phyloP scores from a whole-genome alignment of 2,888 invertebrate genomes.

The Conomelus anceps region DNA sequence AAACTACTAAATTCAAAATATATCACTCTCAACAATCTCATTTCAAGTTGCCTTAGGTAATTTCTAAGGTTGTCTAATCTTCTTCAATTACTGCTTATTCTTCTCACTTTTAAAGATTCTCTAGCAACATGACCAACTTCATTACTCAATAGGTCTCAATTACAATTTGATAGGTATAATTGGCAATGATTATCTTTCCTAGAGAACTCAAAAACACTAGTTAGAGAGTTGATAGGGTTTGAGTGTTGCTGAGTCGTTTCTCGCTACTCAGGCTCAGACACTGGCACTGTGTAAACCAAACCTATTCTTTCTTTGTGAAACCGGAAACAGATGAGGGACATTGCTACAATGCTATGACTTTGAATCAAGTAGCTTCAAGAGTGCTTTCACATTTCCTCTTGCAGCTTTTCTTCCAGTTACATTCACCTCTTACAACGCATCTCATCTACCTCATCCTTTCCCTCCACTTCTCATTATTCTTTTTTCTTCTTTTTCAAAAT shows the following conservation, averaged over 20 bases:
- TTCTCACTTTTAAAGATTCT: neutral
- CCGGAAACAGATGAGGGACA: neutral
- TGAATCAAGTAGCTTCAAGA: neutral
- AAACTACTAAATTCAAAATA: too few relatives aligned
- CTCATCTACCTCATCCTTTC: neutral
- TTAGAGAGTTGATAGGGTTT: neutral
- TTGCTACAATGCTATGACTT: neutral
- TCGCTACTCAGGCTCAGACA: neutral
- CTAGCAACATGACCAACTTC: neutral
- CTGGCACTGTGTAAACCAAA: neutral
- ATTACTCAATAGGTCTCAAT: neutral
- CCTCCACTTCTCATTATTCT: neutral
- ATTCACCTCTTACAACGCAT: neutral
- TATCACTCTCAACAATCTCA: too few relatives aligned
- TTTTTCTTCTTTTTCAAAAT: too few relatives aligned
- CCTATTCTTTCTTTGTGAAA: neutral
- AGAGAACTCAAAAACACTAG: neutral
- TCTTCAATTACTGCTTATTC: neutral
- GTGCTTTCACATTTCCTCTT: neutral
- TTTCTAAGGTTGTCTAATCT: too few relatives aligned
- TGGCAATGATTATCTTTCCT: neutral
- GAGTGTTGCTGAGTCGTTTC: neutral
- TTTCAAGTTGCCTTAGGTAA: too few relatives aligned
- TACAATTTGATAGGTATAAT: neutral
- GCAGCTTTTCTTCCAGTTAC: neutral